Evolutionary conservation across 2,113 vertebrate genomes (phyloP).

Genomic region (Leuciscus idus): DNA sequence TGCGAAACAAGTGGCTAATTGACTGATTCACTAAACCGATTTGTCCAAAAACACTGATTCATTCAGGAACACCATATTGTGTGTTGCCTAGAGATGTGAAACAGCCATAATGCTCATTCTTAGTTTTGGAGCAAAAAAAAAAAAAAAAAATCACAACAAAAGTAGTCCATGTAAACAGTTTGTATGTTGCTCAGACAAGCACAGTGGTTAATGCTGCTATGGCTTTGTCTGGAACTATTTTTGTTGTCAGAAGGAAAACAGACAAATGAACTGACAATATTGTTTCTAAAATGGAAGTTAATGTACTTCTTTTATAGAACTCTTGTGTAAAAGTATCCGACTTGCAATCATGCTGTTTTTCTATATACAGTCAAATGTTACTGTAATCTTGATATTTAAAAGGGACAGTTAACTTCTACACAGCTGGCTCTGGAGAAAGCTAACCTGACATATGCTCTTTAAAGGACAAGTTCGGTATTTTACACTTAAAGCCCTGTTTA

Average conservation of each 20-base stretch:
- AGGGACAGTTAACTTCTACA: background rate
- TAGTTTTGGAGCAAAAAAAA: no score
- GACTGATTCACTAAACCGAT: background rate
- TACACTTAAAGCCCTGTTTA: no score
- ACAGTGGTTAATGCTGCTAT: no score
- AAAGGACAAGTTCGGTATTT: no score
- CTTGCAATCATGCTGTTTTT: background rate
- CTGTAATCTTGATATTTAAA: background rate
- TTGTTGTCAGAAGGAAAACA: background rate
- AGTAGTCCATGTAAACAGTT: no score
- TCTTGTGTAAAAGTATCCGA: background rate
- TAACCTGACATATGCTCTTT: background rate
- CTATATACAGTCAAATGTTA: background rate
- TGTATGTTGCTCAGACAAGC: no score
- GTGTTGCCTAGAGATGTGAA: no score
- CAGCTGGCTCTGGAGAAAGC: background rate
- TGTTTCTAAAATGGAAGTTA: background rate
- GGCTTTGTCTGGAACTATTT: no score
- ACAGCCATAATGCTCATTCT: no score
- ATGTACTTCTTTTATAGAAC: background rate
- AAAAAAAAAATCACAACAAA: no score
- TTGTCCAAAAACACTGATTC: background rate
- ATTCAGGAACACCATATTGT: background rate
- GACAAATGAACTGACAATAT: background rate
- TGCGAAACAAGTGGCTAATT: no score